Base-by-base conservation (phyloP, 2,888 invertebrate species). In the Masnerella sp. region DNA sequence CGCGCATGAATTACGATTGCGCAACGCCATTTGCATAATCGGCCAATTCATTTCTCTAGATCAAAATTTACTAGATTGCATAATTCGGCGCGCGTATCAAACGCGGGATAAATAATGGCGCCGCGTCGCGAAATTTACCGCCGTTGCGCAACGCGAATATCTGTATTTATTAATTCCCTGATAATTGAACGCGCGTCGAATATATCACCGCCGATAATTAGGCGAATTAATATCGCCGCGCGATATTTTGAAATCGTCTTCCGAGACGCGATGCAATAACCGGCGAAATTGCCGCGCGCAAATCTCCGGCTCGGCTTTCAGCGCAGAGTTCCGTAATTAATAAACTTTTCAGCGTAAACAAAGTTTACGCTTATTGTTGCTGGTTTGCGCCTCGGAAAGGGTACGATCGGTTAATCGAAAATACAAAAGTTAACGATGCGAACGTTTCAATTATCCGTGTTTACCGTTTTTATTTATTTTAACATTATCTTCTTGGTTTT, bases 31-130 rank as follows among this genome's bases (percentile, higher is more conserved):
- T 68, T 69, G 52, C 59, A 69, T 69, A 52, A 69, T 61, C 59
- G 52, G 43, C 25, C 38, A 32, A 69, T 69, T 32, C 45, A 54
- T 69, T 61, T 61, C 40, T 4, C 38, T 32, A 18, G 61, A 54
- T 69, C 69, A 49, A 70, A 70, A 62, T 62, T 70, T 70, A 47
- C 61, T 20, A 14, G 56, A 34, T 70, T 70, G 62, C 54, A 42
- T 49, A 70, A 70, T 70, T 62, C 30, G n/a, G 34, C 28, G 47
- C 5, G 42, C 54, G 30, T 49, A 56, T 70, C 45, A 56, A 54
- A 70, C 47, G 25, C 18, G 45, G 15, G 30, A 32, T 69, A 61
- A 69, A 47, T 28, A 70, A 70, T 40, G 56, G 49, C 61, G 15
- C 43, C 38, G 40, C 38, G 47, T 51, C 42, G 30, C 15, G 25